Base-by-base conservation (phyloP, 2,888 invertebrate species). In the Corbicula japonica region DNA sequence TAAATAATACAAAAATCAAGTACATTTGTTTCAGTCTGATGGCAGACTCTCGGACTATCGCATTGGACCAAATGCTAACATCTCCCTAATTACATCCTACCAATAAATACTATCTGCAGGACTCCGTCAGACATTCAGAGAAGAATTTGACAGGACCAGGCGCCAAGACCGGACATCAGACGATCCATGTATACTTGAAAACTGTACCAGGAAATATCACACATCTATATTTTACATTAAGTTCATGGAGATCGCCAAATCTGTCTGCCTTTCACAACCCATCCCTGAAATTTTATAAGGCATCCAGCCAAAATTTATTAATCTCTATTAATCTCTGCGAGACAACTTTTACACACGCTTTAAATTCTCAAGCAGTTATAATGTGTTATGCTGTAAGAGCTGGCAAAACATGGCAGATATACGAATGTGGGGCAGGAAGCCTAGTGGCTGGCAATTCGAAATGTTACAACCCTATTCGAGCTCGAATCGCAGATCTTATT, bases 191-290 rank as follows among this genome's bases (percentile, higher is more conserved):
- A 0, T 48, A 68, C 35, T 68, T 77, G 48, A 77, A 77, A 32
- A 44, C 52, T 8, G 62, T 77, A 5, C 77, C 77, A 41, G 4
- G 34, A 2, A 38, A 46, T 23, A 62, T 77, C 12, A 77, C 68
- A 6, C 77, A 77, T 34, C 23, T 77, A 15, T 77, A 72, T 35
- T 77, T 77, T 35, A 73, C 73, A n/a, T 44, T 77, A 34, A 77
- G 77, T 32, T 72, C 77, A 1, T 77, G 77, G 77, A 66, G 63
- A 21, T 77, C 77, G 26, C 68, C 77, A 18, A 72, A 73, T 50
- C 48, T 77, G 4, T 77, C 77, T 12, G 62, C 65, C 1, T 77
- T 72, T 32, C 46, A 44, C 35, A 72, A 73, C 52, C 77, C 77
- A 21, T 56, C 56, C 28, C 54, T 77, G 32, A 66, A 68, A 34